Evolutionary conservation across 2,113 vertebrate genomes (phyloP), one percentile per base, ranked within the genome.

Genomic region (Gopherus evgoodei): DNA sequence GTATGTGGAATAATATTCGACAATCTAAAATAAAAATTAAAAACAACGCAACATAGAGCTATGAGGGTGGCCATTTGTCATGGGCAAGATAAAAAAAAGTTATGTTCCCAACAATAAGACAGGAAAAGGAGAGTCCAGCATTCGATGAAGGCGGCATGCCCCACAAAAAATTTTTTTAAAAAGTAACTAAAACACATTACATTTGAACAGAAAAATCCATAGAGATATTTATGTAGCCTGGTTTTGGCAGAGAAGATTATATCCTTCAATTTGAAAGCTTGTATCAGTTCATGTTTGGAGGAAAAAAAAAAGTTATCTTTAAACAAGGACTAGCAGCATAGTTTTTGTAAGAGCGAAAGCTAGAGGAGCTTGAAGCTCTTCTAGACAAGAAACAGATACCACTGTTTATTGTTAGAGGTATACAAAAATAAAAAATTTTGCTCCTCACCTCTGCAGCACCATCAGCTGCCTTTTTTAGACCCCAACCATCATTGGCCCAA

Each of bases 401-500:
- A 84, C 35, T 47, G 69, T 19, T 44, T 47, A 62, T 44, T 82
- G 17, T 38, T 94, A 42, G 56, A 29, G 83, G 14, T 14, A 35
- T 50, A 56, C 10, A 78, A 35, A 90, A 53, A 31, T 16, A 78
- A 91, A 47, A 90, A 47, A 21, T 31, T 84, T 42, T 14, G 11
- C 54, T 62, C 65, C 98, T 62, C 90, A 99, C 99, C 98, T 99
- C 99, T 1, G 99, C 99, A 38, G 99, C 99, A 19, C 99, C 99
- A 94, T 99, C 99, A 0, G 99, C 99, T 17, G 99, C 98, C 98
- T 99, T 99, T 98, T 99, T 99, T 97, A 99, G 98, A 4, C 99
- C 99, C 99, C 99, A 99, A 75, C 99, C 98, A 88, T 99, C 99
- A 35, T 1, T 96, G 57, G 99, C 99, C 99, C 99, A 99, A 47